A percentile compares a stretch with the other conserved stretches of the same genome.
phyloP scores from a whole-genome alignment of 2,113 vertebrate genomes.

The Abramis brama region DNA sequence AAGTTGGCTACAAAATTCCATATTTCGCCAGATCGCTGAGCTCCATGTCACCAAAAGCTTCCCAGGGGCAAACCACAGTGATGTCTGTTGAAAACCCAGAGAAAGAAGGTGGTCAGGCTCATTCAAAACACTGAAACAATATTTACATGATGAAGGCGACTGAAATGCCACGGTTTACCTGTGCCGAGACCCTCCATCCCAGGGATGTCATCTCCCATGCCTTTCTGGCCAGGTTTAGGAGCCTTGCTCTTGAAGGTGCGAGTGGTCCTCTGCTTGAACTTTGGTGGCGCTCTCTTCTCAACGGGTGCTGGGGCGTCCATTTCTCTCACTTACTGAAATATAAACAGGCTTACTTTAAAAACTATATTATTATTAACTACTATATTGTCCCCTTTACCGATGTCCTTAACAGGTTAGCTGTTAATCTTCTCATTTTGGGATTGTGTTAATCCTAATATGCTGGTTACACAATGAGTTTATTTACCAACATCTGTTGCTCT shows the following conservation, averaged over 20 bases:
- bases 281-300: slow-evolving; percentile 70
- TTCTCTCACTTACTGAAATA: neutral
- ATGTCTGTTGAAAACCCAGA: slow-evolving; percentile 75
- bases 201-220: slow-evolving; percentile 92
- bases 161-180: slow-evolving; percentile 63
- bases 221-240: slow-evolving; percentile 63
- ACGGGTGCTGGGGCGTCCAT: slow-evolving; percentile 50
- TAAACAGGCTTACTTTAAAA: neutral
- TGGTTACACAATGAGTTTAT: neutral
- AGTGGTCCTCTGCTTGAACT: slow-evolving; percentile 70
- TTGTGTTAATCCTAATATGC: slow-evolving; percentile 20
- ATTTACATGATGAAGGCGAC: no score
- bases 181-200: slow-evolving; percentile 95
- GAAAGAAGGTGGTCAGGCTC: neutral
- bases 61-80: slow-evolving; percentile 94
- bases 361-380: no score
- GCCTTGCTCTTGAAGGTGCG: slow-evolving; percentile 72
- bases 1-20: slow-evolving; percentile 39
- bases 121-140: neutral
- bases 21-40: slow-evolving; percentile 89
- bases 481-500: neutral
- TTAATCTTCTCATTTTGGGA: neutral
- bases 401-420: neutral
- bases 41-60: slow-evolving; percentile 94
- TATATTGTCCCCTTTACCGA: neutral